Evolutionary conservation across 2,888 invertebrate genomes (phyloP), one percentile per base, ranked within the genome.

Genomic region (Aphidius colemani): DNA sequence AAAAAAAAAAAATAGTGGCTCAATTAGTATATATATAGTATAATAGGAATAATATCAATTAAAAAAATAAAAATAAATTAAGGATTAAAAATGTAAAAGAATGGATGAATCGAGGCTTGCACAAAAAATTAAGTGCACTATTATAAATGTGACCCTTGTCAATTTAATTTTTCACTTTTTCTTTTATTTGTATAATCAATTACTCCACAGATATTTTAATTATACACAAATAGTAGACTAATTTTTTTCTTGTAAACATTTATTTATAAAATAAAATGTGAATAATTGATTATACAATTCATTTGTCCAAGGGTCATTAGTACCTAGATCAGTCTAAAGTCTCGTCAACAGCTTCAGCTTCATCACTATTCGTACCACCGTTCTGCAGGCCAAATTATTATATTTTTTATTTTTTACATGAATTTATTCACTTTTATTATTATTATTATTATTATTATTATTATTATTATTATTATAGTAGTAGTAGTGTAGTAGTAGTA

Each of bases 251-350:
- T 18, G 30, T 30, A 30, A 30, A 30, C 5, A 30, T 30, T 30
- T 30, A 30, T 18, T 18, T 18, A 18, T 18, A 18, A 18, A 18
- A 18, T 30, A 30, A 5, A 1, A 30, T 5, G 5, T 30, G 30
- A 2, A 5, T 30, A 5, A 30, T 30, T 30, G 30, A 30, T 30
- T 30, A 18, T 18, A 74, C 75, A 67, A 74, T 72, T 68, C 46
- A 43, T 55, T 63, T 70, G 72, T 75, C 72, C 70, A 71, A 65
- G 71, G 76, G 74, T 75, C 77, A 77, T 65, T 70, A 30, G 79
- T 81, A 82, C 80, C 75, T 78, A 82, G 81, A 80, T 82, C 82
- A 82, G 82, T 82, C 82, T 82, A 81, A 81, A 81, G 79, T 82
- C 81, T 81, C 82, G 79, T 80, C 78, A 81, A 79, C 81, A 81